Percentiles rank a stretch among this genome's conserved stretches.
Evolutionary conservation across 2,113 vertebrate genomes (phyloP).

Genomic region (Phylloscopus trochiloides): DNA sequence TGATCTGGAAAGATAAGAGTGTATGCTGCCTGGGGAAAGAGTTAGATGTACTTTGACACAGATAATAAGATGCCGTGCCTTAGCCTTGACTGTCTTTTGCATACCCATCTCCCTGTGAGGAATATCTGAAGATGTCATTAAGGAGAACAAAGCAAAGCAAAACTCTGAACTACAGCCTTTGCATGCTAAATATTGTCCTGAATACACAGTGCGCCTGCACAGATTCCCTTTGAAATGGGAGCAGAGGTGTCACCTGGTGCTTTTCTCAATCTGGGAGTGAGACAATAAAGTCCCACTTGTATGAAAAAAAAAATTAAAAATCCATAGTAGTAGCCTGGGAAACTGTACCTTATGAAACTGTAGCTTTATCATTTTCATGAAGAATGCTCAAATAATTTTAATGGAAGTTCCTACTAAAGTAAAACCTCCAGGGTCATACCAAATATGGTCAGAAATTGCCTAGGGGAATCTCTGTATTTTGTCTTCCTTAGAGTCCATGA

Average conservation of each 20-base stretch:
- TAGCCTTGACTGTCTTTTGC: conserved; percentile 18
- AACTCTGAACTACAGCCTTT: not conserved
- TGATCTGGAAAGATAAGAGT: conserved; percentile 8
- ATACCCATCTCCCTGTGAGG: not conserved
- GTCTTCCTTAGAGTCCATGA: not conserved
- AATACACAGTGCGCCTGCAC: not conserved
- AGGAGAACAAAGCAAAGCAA: conserved; percentile 23
- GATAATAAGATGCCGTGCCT: conserved; percentile 1
- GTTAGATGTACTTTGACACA: not conserved
- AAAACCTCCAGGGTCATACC: not conserved
- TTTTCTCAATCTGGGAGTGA: not conserved
- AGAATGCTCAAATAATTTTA: not conserved
- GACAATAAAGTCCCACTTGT: not conserved
- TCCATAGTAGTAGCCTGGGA: not conserved
- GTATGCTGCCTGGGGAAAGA: not conserved
- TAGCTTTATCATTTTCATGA: not conserved
- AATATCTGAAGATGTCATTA: conserved; percentile 15
- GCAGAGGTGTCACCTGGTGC: not conserved
- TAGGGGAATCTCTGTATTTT: not conserved
- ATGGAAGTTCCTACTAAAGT: not conserved
- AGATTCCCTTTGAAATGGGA: not conserved
- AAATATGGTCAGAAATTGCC: not conserved
- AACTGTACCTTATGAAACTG: not conserved
- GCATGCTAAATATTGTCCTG: not conserved
- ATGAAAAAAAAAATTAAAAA: not conserved